Base-by-base conservation (phyloP, 2,888 invertebrate species). In the Drosophila antonietae region DNA sequence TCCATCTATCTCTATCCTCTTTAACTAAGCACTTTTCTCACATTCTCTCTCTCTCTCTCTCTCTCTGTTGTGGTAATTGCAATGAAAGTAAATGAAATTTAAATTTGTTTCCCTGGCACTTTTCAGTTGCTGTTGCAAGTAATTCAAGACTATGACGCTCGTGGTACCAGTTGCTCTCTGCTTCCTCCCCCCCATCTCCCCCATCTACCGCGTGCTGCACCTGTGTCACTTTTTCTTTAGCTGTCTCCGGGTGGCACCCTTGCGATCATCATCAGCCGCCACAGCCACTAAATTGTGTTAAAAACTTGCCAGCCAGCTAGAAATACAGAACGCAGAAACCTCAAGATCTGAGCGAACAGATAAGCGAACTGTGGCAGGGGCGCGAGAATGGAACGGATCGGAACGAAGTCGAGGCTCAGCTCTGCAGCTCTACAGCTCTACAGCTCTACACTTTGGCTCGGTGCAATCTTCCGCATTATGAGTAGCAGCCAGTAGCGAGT, bases 401-500 rank as follows among this genome's bases (percentile, higher is more conserved):
- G 64, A 71, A 60, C 60, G 68, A 81, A 72, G 67, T 57, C 43
- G 49, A 74, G 46, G 46, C 64, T 70, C 66, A 64, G 20, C 68
- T 55, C 68, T 15, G 12, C 66, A 64, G 33, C 68, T 55, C 68
- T 20, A 14, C 68, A 64, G 23, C 68, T 53, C 52, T 52, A n/a
- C 68, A 66, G 33, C 68, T 55, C 68, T 56, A 33, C 67, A 39
- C 76, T 68, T 35, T 68, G 58, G 66, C 57, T 68, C 69, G 80
- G 87, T 88, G 87, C 86, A 90, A 87, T 87, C 86, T 87, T 87
- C 86, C 86, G 86, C 86, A 90, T 87, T 87, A 88, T 87, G 86
- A 87, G 88, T 88, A 76, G 77, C 77, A 69, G 72, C 55, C 52
- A 69, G 59, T 43, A 33, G 51, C 66, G 59, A 28, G 67, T 62